Conservation (phyloP, 2,797 vertebrate genomes). For the Falco berigora region DNA sequence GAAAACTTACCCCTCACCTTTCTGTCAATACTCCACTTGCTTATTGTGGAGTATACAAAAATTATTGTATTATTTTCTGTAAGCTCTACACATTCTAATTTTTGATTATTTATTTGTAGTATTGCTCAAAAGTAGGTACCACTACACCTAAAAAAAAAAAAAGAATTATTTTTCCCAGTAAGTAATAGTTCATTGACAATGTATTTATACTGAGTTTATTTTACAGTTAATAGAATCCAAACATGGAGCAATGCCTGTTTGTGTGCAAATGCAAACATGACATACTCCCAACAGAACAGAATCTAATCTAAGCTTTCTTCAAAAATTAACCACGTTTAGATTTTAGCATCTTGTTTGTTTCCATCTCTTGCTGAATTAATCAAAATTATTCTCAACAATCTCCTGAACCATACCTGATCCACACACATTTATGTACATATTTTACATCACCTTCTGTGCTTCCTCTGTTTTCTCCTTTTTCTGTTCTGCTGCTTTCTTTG, state of each 20-base stretch:
- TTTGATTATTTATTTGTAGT: not conserved
- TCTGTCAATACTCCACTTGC: not conserved
- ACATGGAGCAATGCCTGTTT: not conserved
- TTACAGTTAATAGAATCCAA: not conserved
- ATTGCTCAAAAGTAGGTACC: not conserved
- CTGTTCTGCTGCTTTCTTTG: slow-evolving; percentile 74
- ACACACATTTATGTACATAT: not conserved
- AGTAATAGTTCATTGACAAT: not conserved
- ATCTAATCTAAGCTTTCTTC: not conserved
- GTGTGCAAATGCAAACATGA: not conserved
- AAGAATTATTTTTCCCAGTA: not conserved
- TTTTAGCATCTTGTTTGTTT: not conserved
- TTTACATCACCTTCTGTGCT: slow-evolving; percentile 75
- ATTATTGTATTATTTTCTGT: not conserved
- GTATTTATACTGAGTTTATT: not conserved
- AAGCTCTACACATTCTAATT: not conserved
- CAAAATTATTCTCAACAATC: not conserved
- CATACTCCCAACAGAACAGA: not conserved
- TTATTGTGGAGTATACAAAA: not conserved
- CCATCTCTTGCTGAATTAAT: not conserved
- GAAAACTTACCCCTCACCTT: not conserved
- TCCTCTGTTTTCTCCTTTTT: slow-evolving; percentile 76
- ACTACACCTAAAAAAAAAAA: not conserved
- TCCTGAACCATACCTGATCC: not conserved
- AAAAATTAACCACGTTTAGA: not conserved